Evolutionary conservation across 2,113 vertebrate species (phyloP), one percentile per base, ranked within the genome.

Genomic region (Thamnophis sirtalis): DNA sequence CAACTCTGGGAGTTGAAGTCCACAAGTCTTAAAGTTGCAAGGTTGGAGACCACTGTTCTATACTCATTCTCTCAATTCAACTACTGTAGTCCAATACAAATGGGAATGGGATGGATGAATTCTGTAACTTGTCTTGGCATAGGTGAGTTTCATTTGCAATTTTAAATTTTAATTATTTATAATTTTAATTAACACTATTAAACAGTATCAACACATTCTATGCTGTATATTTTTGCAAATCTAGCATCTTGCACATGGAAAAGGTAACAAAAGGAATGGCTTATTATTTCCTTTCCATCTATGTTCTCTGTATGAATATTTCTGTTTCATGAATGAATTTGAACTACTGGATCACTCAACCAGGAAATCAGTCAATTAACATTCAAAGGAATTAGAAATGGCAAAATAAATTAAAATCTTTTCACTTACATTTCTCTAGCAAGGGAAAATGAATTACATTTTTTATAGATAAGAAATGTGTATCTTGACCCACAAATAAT

Each of bases 191-290:
- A 17, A 58, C 50, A 86, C 51, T 85, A 38, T 53, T 54, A 84
- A 90, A 84, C 33, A 73, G 15, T 1, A 21, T 49, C 26, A 28
- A 49, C 3, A 56, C 38, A 55, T 48, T 84, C 51, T 49, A 55
- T 60, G 33, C 21, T 55, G 9, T 58, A n/a, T 53, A 84, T 33
- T 87, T 86, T 24, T 28, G 3, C 49, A 58, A 73, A 54, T 48
- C 53, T 92, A 90, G 88, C 93, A 15, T n/a, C 92, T 51, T 92
- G 55, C 13, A 50, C 58, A 56, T 17, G 84, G 89, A 92, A 92
- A 93, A 48, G 17, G 0, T n/a, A 4, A 95, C 58, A 15, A 38
- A 92, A 26, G 84, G 92, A 24, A 5, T 91, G 80, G 86, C 88
- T 68, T 93, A 38, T 85, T 53, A 68, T 86, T n/a, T 86, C 51